phyloP scores from a whole-genome alignment of 2,888 invertebrate genomes.

The Theodoxus fluviatilis region DNA sequence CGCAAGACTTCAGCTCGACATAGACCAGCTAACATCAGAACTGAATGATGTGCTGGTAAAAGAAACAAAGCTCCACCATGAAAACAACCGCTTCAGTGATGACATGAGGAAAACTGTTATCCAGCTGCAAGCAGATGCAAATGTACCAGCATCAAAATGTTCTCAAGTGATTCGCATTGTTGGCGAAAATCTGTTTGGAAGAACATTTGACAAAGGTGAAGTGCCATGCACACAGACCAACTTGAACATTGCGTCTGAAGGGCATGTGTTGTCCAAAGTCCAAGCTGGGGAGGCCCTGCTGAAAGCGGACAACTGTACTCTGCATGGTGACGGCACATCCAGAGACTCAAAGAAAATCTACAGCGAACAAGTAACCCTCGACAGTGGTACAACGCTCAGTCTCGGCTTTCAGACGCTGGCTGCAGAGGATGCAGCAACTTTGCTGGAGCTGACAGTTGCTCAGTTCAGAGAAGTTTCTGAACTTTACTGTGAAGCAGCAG shows the following conservation, averaged over 20 bases:
- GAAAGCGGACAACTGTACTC: neutral
- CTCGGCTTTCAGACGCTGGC: slow-evolving; percentile 16
- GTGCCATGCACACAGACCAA: neutral
- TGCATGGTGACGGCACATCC: slow-evolving; percentile 21
- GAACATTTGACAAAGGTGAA: too few species aligned
- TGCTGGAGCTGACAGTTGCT: slow-evolving; percentile 9
- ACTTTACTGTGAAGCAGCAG: neutral
- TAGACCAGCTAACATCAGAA: too few species aligned
- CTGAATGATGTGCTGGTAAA: too few species aligned
- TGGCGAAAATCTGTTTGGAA: too few species aligned
- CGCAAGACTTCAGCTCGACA: too few species aligned
- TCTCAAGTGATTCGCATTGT: too few species aligned
- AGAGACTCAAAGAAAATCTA: slow-evolving; percentile 14
- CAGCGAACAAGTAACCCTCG: slow-evolving; percentile 10
- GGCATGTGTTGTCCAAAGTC: neutral
- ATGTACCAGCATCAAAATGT: too few species aligned
- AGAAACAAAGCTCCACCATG: too few species aligned
- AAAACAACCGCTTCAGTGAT: too few species aligned
- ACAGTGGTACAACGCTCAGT: neutral
- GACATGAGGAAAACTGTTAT: too few species aligned
- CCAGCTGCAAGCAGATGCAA: too few species aligned
- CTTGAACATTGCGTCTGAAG: slow-evolving; percentile 12
- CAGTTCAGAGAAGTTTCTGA: neutral
- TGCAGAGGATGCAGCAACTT: slow-evolving; percentile 19
- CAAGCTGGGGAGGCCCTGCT: slow-evolving; percentile 1